Conservation (phyloP, 1,140 invertebrate genomes). For the Drosophila tristis region DNA sequence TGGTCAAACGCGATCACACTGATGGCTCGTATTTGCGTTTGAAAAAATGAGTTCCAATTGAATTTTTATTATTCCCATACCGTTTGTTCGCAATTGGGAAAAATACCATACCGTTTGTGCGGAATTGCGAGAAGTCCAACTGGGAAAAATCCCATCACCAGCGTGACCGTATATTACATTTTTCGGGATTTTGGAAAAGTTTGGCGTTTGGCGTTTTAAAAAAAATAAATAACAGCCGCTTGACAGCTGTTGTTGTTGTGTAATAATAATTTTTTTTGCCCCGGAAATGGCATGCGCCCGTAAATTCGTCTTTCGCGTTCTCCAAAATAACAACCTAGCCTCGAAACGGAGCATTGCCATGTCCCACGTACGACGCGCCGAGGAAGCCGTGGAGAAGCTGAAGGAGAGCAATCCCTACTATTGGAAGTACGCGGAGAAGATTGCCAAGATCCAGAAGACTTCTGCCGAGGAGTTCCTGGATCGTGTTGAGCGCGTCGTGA, state of each 20-base stretch:
- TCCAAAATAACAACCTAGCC: slow-evolving; percentile 34
- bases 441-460: slow-evolving; percentile 89
- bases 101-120: no score
- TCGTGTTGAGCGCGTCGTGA: slow-evolving; percentile 86
- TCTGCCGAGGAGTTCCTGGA: slow-evolving; percentile 91
- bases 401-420: slow-evolving; percentile 90
- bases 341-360: slow-evolving; percentile 65
- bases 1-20: no score
- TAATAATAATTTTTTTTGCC: slow-evolving; percentile 33
- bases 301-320: slow-evolving; percentile 50
- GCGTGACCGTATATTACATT: no score
- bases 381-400: slow-evolving; percentile 77
- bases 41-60: no score
- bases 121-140: no score
- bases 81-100: no score
- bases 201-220: no score
- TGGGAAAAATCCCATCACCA: no score
- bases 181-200: no score
- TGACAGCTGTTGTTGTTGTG: slow-evolving; percentile 24
- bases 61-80: no score
- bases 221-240: no score
- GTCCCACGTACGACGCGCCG: slow-evolving; percentile 66
- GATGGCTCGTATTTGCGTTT: no score
- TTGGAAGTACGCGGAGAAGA: slow-evolving; percentile 92
- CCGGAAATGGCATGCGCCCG: slow-evolving; percentile 59